A percentile compares a stretch with the other conserved stretches of the same genome.
Evolutionary conservation across 1,140 invertebrate species (phyloP).

Genomic region (Phymastichus coffea): DNA sequence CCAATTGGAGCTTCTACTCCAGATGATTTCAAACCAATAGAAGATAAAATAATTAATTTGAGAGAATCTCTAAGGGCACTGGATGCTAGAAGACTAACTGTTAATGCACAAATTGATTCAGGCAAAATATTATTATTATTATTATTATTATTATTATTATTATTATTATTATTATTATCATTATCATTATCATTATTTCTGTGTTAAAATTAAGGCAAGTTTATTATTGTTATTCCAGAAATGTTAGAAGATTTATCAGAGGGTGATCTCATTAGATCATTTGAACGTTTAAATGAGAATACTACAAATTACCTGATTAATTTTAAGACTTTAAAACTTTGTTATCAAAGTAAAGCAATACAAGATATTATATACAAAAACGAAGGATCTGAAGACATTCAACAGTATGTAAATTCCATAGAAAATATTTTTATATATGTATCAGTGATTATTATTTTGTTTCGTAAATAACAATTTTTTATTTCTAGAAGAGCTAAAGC

Average conservation of each 20-base stretch:
- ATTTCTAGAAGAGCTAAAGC: constrained; percentile 24
- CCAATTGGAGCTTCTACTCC: constrained; percentile 36
- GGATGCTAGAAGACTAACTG: constrained; percentile 33
- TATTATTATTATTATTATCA: background rate
- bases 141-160: no score
- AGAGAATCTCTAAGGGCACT: constrained; percentile 29
- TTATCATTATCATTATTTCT: no score
- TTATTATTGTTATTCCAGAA: background rate
- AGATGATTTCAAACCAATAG: constrained; percentile 38
- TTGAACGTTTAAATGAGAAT: constrained; percentile 26
- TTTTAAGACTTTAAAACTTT: constrained; percentile 25
- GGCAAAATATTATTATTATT: constrained; percentile 27
- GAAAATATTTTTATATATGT: constrained; percentile 1
- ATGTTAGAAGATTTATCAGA: background rate
- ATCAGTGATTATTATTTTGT: background rate
- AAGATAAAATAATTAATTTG: constrained; percentile 38
- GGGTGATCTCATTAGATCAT: background rate
- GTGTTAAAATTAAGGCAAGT: no score
- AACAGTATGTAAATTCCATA: constrained; percentile 28
- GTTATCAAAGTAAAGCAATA: constrained; percentile 33
- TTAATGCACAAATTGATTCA: constrained; percentile 29
- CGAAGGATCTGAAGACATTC: constrained; percentile 18
- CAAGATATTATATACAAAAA: constrained; percentile 31
- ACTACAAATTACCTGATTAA: constrained; percentile 32
- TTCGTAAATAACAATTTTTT: constrained; percentile 7